Percentiles rank a stretch among this genome's conserved stretches.
Conservation (phyloP, 2,797 vertebrate genomes). For the Epinephelus awoara region DNA sequence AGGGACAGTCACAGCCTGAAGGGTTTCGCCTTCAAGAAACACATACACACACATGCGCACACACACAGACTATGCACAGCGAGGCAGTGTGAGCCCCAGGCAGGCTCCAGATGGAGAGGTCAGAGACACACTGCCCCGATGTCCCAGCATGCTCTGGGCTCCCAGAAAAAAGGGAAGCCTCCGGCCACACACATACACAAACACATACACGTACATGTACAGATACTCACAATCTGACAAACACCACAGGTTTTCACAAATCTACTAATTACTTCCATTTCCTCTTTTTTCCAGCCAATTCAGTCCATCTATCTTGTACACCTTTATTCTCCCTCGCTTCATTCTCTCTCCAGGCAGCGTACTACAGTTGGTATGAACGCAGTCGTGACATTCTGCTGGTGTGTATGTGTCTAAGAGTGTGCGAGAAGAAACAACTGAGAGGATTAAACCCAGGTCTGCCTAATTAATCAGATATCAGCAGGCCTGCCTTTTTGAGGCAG, state of each 20-base stretch:
- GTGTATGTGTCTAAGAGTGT: conserved; percentile 44
- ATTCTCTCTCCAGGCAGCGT: conserved; percentile 52
- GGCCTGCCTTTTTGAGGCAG: conserved; percentile 63
- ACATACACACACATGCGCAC: conserved; percentile 45
- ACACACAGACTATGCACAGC: conserved; percentile 37
- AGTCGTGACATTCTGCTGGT: conserved; percentile 51
- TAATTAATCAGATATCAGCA: conserved; percentile 83
- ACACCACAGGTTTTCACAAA: conserved; percentile 67
- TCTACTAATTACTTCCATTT: conserved; percentile 73
- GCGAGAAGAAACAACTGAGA: conserved; percentile 63
- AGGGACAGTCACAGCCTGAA: conserved; percentile 77
- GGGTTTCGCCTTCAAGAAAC: conserved; percentile 79
- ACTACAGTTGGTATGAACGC: conserved; percentile 44
- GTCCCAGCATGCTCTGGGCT: conserved; percentile 82
- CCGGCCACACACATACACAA: conserved; percentile 66
- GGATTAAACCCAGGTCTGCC: conserved; percentile 79
- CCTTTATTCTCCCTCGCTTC: conserved; percentile 57
- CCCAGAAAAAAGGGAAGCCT: conserved; percentile 83
- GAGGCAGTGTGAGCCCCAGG: conserved; percentile 69
- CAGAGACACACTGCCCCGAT: conserved; percentile 82
- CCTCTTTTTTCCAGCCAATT: conserved; percentile 60
- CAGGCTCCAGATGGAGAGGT: conserved; percentile 84
- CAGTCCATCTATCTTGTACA: conserved; percentile 57
- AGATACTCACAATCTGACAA: conserved; percentile 50
- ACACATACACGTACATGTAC: conserved; percentile 9